These are phyloP conservation scores for Zootermopsis nevadensis DNA, from an alignment of 2,888 invertebrate genomes.

Conservation along the genomic window DNA sequence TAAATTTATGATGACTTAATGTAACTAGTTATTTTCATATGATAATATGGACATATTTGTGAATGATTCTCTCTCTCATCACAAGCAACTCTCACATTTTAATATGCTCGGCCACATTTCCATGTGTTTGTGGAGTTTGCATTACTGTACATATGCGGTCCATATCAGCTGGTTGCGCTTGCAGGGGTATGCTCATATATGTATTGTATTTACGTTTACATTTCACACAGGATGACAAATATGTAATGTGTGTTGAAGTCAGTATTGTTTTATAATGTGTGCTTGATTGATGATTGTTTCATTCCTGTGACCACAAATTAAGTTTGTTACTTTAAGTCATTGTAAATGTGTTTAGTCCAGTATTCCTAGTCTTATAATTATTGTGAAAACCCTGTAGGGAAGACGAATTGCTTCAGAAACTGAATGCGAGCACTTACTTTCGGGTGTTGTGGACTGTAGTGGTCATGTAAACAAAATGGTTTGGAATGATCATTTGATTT, in stretches of 20 bases:
- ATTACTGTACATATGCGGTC: not conserved
- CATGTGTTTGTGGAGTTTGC: not conserved
- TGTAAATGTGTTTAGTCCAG: not conserved
- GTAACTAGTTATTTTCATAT: not conserved
- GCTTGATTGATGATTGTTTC: not conserved
- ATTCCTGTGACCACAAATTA: not conserved
- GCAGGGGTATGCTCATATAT: not conserved
- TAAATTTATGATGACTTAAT: not conserved
- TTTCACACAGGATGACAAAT: not conserved
- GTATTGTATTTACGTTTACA: not conserved
- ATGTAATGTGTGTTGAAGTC: not conserved
- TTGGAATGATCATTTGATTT: not conserved
- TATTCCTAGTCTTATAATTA: not conserved
- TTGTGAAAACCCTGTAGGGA: not conserved
- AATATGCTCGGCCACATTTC: not conserved
- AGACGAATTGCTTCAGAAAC: not conserved
- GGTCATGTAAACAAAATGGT: not conserved
- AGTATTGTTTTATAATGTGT: constrained; percentile 9
- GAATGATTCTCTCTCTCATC: not conserved
- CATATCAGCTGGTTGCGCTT: not conserved
- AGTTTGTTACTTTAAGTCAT: not conserved
- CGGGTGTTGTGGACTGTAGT: not conserved
- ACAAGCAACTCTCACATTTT: not conserved
- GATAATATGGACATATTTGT: not conserved
- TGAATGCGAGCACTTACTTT: not conserved